phyloP scores from a whole-genome alignment of 2,888 invertebrate genomes.

The Tipula unca region DNA sequence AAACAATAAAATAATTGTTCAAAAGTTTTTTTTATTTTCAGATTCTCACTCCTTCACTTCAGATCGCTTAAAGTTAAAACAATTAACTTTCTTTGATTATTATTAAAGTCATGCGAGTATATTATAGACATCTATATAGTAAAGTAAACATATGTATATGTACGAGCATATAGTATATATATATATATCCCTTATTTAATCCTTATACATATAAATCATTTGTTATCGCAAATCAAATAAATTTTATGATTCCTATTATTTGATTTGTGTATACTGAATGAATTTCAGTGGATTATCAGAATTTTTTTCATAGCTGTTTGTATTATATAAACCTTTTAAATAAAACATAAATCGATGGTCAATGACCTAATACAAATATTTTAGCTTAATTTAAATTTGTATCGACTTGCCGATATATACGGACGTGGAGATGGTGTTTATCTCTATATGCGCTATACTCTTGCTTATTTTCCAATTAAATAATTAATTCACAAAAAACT shows the following conservation, averaged over 20 bases:
- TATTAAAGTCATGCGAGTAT: not conserved
- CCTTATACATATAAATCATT: not conserved
- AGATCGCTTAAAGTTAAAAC: not conserved
- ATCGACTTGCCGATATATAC: not conserved
- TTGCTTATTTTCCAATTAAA: too few species aligned
- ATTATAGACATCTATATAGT: not conserved
- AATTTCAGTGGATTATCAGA: not conserved
- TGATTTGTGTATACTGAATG: not conserved
- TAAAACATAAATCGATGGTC: not conserved
- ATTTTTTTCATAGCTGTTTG: not conserved
- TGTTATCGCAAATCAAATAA: not conserved
- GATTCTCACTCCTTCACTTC: not conserved
- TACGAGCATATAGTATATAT: not conserved
- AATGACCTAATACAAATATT: not conserved
- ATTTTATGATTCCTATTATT: not conserved
- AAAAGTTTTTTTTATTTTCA: not conserved
- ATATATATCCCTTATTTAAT: not conserved
- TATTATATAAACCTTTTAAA: not conserved
- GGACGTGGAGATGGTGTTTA: too few species aligned
- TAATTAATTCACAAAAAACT: too few species aligned
- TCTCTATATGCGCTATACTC: too few species aligned
- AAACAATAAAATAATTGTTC: not conserved
- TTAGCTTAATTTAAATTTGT: not conserved
- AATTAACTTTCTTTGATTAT: not conserved
- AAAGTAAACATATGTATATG: too few species aligned